phyloP scores from a whole-genome alignment of 2,797 vertebrate species.

The Alfaro cultratus region DNA sequence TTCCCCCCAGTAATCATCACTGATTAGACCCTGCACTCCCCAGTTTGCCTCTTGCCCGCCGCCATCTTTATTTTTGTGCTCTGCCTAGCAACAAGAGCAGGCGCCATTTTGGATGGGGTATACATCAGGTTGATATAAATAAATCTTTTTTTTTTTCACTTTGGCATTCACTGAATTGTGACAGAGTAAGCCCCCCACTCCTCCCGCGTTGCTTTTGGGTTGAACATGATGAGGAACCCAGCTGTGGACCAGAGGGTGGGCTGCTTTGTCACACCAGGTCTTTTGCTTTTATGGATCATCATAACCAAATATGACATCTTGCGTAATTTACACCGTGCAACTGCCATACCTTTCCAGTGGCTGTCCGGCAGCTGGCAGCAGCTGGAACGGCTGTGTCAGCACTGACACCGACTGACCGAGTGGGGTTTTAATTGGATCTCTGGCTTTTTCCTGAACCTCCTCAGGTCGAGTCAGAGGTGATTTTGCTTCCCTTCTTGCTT shows the following conservation, averaged over 20 bases:
- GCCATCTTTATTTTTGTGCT: constrained; percentile 71
- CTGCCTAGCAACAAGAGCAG: constrained; percentile 83
- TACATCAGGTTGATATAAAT: constrained; percentile 70
- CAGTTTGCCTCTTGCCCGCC: constrained; percentile 68
- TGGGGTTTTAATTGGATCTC: constrained; percentile 80
- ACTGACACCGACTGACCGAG: constrained; percentile 63
- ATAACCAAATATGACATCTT: constrained; percentile 71
- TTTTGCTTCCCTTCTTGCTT: constrained; percentile 66
- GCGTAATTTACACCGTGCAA: constrained; percentile 57
- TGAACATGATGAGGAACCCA: constrained; percentile 56
- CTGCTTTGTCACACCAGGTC: constrained; percentile 63
- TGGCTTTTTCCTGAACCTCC: constrained; percentile 60
- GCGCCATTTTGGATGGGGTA: constrained; percentile 71
- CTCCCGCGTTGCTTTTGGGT: constrained; percentile 52
- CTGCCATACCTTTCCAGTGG: constrained; percentile 43
- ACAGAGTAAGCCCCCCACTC: constrained; percentile 19
- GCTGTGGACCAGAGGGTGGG: constrained; percentile 62
- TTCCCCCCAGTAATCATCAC: constrained; percentile 65
- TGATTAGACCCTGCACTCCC: constrained; percentile 73
- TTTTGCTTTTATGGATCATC: constrained; percentile 72
- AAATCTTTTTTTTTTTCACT: constrained; percentile 56
- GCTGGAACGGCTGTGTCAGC: constrained; percentile 57
- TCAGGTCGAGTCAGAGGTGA: constrained; percentile 73
- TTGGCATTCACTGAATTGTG: constrained; percentile 47
- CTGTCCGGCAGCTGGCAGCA: constrained; percentile 10